A percentile compares a stretch with the other conserved stretches of the same genome.
Conservation (phyloP, 2,797 vertebrate genomes). For the Brachyrhaphis roseni region DNA sequence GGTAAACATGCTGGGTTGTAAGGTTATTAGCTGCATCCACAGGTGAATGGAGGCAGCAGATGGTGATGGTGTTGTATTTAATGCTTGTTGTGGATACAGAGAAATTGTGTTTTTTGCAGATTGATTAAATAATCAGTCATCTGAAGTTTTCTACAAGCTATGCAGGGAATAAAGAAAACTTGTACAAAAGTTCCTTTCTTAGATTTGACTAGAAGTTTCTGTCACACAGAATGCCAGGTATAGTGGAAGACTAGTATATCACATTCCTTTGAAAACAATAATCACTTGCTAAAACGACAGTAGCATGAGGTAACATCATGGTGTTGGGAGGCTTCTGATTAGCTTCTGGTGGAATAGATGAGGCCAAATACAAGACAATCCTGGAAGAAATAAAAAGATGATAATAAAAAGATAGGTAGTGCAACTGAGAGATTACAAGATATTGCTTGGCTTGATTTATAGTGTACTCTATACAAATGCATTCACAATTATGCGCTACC, state of each 20-base stretch:
- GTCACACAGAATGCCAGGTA: not conserved
- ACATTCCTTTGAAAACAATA: not conserved
- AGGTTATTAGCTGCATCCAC: conserved; percentile 5
- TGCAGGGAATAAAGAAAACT: not conserved
- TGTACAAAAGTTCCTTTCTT: not conserved
- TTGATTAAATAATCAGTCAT: not conserved
- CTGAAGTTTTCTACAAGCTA: not conserved
- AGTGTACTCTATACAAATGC: too few species aligned
- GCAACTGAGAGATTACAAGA: not conserved
- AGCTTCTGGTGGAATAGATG: not conserved
- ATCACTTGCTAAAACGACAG: not conserved
- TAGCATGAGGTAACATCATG: not conserved
- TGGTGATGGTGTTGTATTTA: not conserved
- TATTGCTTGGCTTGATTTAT: not conserved
- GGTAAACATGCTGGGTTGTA: conserved; percentile 9
- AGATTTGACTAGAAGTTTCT: not conserved
- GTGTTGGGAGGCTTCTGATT: not conserved
- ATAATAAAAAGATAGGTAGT: not conserved
- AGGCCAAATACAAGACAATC: not conserved
- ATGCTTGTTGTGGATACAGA: not conserved
- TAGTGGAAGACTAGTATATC: not conserved
- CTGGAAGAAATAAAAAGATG: not conserved
- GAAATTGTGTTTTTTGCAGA: conserved; percentile 1
- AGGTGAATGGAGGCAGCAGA: not conserved
- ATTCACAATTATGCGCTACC: not conserved